A percentile compares a stretch with the other conserved stretches of the same genome.
These are phyloP conservation scores for Diacarnus erythraeanus DNA, from an alignment of 37 sponge, comb jelly and placozoan species.

Conservation along the genomic window DNA sequence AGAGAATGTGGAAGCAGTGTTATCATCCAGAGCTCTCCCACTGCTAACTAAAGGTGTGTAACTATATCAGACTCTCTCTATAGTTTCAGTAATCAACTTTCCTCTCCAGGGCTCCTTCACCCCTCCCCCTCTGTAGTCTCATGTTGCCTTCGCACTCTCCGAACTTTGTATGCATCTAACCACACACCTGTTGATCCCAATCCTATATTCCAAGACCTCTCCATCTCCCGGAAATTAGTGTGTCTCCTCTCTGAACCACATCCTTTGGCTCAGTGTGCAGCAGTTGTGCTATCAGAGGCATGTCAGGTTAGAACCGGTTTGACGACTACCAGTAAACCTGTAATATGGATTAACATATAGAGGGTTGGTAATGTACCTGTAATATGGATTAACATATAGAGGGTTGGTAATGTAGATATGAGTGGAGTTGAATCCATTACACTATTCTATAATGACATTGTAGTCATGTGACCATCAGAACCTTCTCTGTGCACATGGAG, in stretches of 20 bases:
- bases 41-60: constrained; percentile 34
- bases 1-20: constrained; percentile 26
- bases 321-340: too few species aligned
- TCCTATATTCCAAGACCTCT: constrained; percentile 16
- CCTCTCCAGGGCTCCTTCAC: constrained; percentile 29
- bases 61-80: too few species aligned
- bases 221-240: constrained; percentile 27
- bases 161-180: constrained; percentile 48
- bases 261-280: constrained; percentile 31
- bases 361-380: too few species aligned
- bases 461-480: constrained; percentile 38
- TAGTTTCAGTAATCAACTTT: background rate
- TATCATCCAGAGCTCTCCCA: constrained; percentile 26
- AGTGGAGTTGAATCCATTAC: too few species aligned
- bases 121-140: constrained; percentile 8
- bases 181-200: constrained; percentile 12
- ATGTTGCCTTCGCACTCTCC: constrained; percentile 44
- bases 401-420: too few species aligned
- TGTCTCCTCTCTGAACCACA: constrained; percentile 12
- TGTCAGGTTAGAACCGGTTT: constrained; percentile 58
- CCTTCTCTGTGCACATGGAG: constrained; percentile 27
- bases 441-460: background rate
- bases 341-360: too few species aligned
- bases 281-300: constrained; percentile 29
- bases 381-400: too few species aligned